phyloP scores from a whole-genome alignment of 2,888 invertebrate genomes.

The Pristionchus fissidentatus region DNA sequence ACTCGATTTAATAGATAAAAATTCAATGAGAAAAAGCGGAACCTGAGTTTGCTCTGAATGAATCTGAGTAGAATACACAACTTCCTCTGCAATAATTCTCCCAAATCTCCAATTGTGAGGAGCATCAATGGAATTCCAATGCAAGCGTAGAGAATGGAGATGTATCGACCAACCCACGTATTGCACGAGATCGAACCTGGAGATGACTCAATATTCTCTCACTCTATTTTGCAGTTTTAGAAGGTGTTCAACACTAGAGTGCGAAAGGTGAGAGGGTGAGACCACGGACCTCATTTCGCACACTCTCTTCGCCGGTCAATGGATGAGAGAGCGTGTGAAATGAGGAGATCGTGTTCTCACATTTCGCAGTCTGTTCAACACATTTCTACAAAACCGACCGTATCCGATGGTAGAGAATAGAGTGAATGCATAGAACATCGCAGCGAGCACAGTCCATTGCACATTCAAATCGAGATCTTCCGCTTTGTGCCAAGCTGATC shows the following conservation, averaged over 20 bases:
- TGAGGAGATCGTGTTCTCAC: too few species aligned
- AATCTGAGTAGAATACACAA: conserved; percentile 11
- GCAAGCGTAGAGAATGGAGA: conserved; percentile 64
- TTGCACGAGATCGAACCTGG: conserved; percentile 63
- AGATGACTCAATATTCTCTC: background rate
- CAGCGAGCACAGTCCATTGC: conserved; percentile 64
- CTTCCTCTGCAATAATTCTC: conserved; percentile 63
- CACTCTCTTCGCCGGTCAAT: too few species aligned
- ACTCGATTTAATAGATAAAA: background rate
- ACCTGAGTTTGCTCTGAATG: conserved; percentile 7
- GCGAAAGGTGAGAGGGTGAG: background rate
- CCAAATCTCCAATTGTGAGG: conserved; percentile 64
- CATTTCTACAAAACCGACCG: too few species aligned
- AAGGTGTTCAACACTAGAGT: background rate
- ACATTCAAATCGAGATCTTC: conserved; percentile 67
- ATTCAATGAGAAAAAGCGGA: too few species aligned
- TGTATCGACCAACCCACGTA: conserved; percentile 59
- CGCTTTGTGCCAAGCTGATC: conserved; percentile 65
- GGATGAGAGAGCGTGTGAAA: too few species aligned
- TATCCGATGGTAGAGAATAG: conserved; percentile 69
- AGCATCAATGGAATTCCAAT: conserved; percentile 66
- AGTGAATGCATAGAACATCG: conserved; percentile 68
- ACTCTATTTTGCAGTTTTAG: background rate
- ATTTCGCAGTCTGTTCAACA: too few species aligned
- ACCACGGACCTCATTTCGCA: background rate